Evolutionary conservation across 2,888 invertebrate genomes (phyloP), one percentile per base, ranked within the genome.

Genomic region (Eulithis testata): DNA sequence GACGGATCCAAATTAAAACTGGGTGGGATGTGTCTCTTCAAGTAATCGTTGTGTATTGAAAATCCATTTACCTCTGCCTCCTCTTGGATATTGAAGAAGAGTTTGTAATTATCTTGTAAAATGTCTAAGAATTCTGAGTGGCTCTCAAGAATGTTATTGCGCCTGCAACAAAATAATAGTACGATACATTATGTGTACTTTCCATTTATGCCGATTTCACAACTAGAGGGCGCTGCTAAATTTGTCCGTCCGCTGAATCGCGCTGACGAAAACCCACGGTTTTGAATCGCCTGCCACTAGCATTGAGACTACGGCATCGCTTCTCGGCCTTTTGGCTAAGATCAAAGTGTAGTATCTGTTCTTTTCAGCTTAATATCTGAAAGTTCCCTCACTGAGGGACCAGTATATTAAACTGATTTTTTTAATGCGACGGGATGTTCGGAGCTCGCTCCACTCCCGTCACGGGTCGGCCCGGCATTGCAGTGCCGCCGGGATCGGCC

Each of bases 31-130:
- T 4, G 6, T 31, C 5, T 31, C 6, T 31, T 6, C 2, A 31
- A 31, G 31, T 3, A 31, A 31, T 31, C 3, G 31, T 31, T 31
- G 31, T 31, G 31, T 5, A 31, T 31, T 31, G 6, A 49, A 56
- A 21, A 44, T 56, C 12, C 21, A 54, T 60, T 71, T 80, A 91
- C 91, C 81, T 91, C 88, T 66, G 84, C 87, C 43, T 94, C 93
- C 0, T 93, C 91, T 64, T 92, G 81, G 50, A 96, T 91, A 76
- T 96, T 95, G 75, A 96, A 95, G 76, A 96, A 96, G 4, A 97
- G 80, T 63, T 94, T 94, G 73, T 95, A 95, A 85, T 97, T 97
- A 3, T 94, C 91, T 37, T 90, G 88, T 68, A 97, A 88, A 12
- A 96, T 87, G 5, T 90, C 80, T 67, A 93, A 82, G 47, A 97